Percentiles rank a stretch among this genome's conserved stretches.
phyloP scores from a whole-genome alignment of 2,888 invertebrate genomes.

The Glyphotaelius pellucidus region DNA sequence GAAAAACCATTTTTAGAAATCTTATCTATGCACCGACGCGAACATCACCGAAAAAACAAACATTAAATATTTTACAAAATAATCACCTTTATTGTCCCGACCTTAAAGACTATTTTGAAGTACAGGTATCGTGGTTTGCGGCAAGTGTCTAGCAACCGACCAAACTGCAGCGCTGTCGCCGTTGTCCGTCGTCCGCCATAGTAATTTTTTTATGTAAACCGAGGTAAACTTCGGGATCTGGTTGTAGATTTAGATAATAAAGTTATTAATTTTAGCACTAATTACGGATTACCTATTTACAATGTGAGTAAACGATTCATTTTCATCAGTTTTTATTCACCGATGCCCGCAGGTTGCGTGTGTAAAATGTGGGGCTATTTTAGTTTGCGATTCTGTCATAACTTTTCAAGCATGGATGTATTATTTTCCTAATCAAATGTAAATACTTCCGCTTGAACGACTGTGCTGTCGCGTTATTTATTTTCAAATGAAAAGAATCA shows the following conservation, averaged over 20 bases:
- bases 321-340: neutral
- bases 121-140: neutral
- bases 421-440: constrained; percentile 37
- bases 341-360: neutral
- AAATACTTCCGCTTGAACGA: neutral
- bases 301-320: constrained; percentile 30
- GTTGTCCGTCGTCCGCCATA: constrained; percentile 48
- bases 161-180: constrained; percentile 33
- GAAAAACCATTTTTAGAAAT: neutral
- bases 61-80: neutral
- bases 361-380: constrained; percentile 27
- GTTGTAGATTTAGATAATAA: constrained; percentile 47
- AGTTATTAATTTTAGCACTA: constrained; percentile 3
- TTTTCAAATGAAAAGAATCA: neutral
- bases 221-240: constrained; percentile 46
- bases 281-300: constrained; percentile 17
- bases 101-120: neutral
- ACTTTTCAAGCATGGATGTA: constrained; percentile 49
- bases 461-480: neutral
- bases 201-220: constrained; percentile 45
- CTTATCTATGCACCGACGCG: neutral
- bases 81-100: neutral
- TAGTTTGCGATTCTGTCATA: constrained; percentile 48
- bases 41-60: neutral
- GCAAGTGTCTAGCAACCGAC: neutral